phyloP scores from a whole-genome alignment of 2,113 vertebrate genomes.

The Hylia prasina region DNA sequence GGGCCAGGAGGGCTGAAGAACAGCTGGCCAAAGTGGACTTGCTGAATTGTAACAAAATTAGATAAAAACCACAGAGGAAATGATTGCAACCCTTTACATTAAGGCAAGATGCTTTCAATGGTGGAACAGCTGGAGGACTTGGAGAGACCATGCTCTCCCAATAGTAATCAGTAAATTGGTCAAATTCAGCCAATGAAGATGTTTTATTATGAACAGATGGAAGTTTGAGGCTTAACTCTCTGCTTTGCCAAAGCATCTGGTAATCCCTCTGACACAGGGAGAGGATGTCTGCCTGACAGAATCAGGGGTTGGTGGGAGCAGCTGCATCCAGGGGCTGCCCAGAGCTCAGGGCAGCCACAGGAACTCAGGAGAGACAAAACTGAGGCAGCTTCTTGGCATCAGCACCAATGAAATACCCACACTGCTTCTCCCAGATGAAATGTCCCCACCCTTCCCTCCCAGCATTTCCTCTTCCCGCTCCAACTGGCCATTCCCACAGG shows the following conservation, averaged over 20 bases:
- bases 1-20: constrained; percentile 7
- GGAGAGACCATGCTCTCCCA: neutral
- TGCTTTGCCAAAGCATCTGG: neutral
- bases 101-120: neutral
- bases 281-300: neutral
- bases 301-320: rapidly evolving
- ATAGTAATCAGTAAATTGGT: constrained; percentile 19
- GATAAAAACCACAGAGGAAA: constrained; percentile 28
- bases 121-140: constrained; percentile 20
- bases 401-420: neutral
- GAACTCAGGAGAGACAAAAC: neutral
- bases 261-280: neutral
- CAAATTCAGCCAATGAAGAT: neutral
- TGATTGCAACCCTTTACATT: neutral
- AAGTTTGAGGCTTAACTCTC: neutral
- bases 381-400: neutral
- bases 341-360: neutral
- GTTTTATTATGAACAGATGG: constrained; percentile 10
- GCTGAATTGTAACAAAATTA: constrained; percentile 11
- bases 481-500: neutral
- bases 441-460: rapidly evolving
- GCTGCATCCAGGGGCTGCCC: neutral
- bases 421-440: neutral
- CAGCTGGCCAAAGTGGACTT: constrained; percentile 35
- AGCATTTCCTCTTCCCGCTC: neutral